These are phyloP conservation scores for Xenotilapia longispinis DNA, from an alignment of 2,113 vertebrate genomes.

Conservation along the genomic window DNA sequence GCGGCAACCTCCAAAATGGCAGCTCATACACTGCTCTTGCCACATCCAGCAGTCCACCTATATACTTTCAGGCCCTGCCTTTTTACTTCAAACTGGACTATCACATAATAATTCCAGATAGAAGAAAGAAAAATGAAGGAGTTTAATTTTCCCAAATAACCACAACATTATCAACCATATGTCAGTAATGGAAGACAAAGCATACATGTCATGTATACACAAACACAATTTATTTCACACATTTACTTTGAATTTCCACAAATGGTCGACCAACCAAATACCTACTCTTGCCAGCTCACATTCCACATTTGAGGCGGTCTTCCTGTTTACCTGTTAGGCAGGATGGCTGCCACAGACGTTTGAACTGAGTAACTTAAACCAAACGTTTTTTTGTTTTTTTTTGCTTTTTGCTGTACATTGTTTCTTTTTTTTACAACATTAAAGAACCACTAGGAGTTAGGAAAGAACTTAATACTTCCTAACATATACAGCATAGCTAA, in stretches of 20 bases:
- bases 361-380: neutral
- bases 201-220: neutral
- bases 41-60: neutral
- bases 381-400: fast-evolving
- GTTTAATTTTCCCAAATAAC: neutral
- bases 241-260: neutral
- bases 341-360: neutral
- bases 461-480: neutral
- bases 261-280: neutral
- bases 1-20: neutral
- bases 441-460: neutral
- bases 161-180: neutral
- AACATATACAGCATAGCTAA: neutral
- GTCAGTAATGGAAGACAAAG: neutral
- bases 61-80: neutral
- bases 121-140: neutral
- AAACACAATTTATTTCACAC: neutral
- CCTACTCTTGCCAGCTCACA: neutral
- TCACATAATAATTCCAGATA: neutral
- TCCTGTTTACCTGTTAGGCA: neutral
- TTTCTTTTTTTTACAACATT: neutral
- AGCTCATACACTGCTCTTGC: neutral
- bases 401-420: neutral
- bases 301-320: neutral
- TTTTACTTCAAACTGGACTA: neutral